phyloP scores from a whole-genome alignment of 2,888 invertebrate species.

The Drosophila histrio region DNA sequence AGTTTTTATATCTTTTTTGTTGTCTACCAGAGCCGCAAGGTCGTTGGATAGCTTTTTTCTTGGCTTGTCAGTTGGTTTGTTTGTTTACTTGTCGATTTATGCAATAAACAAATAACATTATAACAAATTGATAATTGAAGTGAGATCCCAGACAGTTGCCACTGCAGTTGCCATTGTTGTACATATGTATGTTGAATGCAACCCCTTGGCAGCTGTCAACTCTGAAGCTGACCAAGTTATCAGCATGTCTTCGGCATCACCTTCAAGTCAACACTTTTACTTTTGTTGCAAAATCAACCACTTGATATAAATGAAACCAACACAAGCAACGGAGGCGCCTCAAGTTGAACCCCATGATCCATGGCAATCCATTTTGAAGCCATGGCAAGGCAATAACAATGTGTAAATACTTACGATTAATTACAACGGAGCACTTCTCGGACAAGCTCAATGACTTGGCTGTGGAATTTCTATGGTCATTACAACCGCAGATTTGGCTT shows the following conservation, averaged over 20 bases:
- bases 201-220: constrained; percentile 42
- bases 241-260: constrained; percentile 23
- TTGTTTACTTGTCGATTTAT: constrained; percentile 53
- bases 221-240: constrained; percentile 24
- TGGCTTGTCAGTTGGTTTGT: constrained; percentile 19
- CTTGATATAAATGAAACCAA: constrained; percentile 16
- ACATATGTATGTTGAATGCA: constrained; percentile 1
- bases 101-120: constrained; percentile 62
- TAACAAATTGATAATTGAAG: constrained; percentile 40
- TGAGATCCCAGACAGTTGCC: constrained; percentile 20
- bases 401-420: constrained; percentile 76
- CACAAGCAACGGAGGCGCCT: constrained; percentile 20
- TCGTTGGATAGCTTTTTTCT: constrained; percentile 51
- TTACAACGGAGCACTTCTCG: constrained; percentile 56
- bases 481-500: constrained; percentile 27
- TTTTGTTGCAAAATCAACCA: constrained; percentile 29
- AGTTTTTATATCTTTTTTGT: constrained; percentile 42
- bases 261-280: constrained; percentile 54
- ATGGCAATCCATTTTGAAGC: background rate
- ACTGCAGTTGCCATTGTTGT: constrained; percentile 35
- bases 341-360: constrained; percentile 13
- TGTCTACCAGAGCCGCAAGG: constrained; percentile 52
- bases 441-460: constrained; percentile 57
- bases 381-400: constrained; percentile 18
- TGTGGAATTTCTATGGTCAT: constrained; percentile 62